Conservation (phyloP, 2,797 vertebrate genomes). For the Lepilemur ruficaudatus region DNA sequence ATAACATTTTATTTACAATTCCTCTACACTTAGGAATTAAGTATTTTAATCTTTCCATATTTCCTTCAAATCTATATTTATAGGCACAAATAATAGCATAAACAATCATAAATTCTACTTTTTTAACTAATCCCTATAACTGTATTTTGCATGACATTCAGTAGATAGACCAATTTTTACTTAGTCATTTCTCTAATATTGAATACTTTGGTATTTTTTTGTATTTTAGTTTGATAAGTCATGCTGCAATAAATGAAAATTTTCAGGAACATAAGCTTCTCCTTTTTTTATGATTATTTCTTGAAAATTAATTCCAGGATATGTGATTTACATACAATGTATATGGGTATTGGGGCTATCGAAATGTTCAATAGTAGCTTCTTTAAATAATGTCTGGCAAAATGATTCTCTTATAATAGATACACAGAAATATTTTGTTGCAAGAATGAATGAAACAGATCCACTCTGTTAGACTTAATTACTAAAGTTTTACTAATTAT, state of each 20-base stretch:
- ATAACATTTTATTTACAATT: not conserved
- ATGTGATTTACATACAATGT: not conserved
- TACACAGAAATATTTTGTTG: not conserved
- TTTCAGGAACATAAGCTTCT: not conserved
- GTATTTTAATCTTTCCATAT: not conserved
- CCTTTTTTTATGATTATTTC: not conserved
- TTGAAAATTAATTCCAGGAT: constrained; percentile 11
- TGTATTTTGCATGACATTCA: not conserved
- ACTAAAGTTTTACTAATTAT: not conserved
- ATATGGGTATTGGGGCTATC: not conserved
- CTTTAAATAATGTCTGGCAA: not conserved
- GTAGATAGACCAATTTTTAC: not conserved
- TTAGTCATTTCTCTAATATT: not conserved
- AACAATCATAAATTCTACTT: not conserved
- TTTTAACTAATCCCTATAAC: not conserved
- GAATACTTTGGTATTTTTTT: constrained; percentile 3
- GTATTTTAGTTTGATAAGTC: constrained; percentile 32
- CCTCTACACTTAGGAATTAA: not conserved
- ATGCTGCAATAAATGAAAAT: not conserved
- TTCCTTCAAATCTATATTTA: not conserved
- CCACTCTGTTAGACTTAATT: not conserved
- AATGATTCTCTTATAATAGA: not conserved
- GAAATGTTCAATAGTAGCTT: not conserved
- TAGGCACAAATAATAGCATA: not conserved
- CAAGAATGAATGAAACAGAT: not conserved